Percentiles rank a stretch among this genome's conserved stretches.
These are phyloP conservation scores for Sterna hirundo DNA, from an alignment of 2,113 vertebrate species.

Conservation along the genomic window DNA sequence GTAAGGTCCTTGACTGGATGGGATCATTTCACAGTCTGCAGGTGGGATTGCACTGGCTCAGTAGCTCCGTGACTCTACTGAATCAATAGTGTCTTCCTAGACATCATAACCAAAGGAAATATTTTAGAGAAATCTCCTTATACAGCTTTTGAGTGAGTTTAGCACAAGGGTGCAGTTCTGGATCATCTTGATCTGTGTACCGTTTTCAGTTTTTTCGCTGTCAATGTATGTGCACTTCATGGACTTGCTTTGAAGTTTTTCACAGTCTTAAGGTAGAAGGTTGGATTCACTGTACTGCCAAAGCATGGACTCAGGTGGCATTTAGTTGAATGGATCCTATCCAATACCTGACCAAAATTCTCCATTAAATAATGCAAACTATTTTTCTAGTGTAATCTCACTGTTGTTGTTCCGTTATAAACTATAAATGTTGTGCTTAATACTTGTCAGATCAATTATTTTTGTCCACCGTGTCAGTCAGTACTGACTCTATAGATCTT, in stretches of 20 bases:
- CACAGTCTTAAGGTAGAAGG: background rate
- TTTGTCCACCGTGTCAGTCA: background rate
- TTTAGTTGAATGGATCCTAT: background rate
- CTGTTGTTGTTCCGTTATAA: background rate
- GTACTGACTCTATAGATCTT: background rate
- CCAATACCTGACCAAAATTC: background rate
- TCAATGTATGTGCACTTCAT: background rate
- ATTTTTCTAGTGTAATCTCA: background rate
- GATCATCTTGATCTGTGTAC: background rate
- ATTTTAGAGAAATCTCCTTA: background rate
- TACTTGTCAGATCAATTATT: background rate
- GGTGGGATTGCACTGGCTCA: background rate
- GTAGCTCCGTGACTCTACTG: background rate
- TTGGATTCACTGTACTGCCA: background rate
- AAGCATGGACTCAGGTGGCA: too few relatives aligned
- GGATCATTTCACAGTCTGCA: background rate
- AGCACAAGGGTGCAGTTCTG: background rate
- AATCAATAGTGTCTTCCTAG: background rate
- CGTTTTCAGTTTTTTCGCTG: background rate
- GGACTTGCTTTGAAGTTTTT: background rate
- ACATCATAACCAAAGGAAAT: background rate
- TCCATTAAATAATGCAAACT: background rate
- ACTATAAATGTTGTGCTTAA: background rate
- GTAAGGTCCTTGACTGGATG: fast-evolving
- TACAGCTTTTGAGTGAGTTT: background rate